phyloP scores from a whole-genome alignment of 2,797 vertebrate genomes.

The Sebastiscus tertius region DNA sequence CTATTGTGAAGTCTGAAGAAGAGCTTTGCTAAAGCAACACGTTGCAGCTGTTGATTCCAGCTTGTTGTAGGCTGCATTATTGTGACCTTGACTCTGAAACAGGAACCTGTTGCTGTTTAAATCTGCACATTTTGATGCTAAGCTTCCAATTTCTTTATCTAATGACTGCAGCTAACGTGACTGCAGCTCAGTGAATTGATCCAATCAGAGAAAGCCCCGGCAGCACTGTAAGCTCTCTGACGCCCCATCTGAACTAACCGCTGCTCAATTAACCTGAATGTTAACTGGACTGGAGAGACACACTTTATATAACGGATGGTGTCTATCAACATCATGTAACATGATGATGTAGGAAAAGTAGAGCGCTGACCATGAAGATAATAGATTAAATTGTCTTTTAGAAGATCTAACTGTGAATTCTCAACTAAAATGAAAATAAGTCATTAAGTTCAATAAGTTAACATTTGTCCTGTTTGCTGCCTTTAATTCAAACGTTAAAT shows the following conservation, averaged over 20 bases:
- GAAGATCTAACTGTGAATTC: too few relatives aligned
- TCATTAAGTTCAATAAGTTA: too few relatives aligned
- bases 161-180: not conserved
- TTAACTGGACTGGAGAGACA: slow-evolving; percentile 19
- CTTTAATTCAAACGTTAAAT: too few relatives aligned
- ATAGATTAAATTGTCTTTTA: too few relatives aligned
- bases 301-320: not conserved
- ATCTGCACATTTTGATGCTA: not conserved
- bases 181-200: not conserved
- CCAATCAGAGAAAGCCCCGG: not conserved
- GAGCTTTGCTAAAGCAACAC: not conserved
- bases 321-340: not conserved
- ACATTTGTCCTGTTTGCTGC: too few relatives aligned
- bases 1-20: not conserved
- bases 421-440: too few relatives aligned
- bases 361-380: not conserved
- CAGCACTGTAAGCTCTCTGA: not conserved
- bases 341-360: not conserved
- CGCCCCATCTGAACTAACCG: not conserved
- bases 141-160: not conserved
- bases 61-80: not conserved
- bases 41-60: not conserved
- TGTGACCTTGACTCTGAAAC: not conserved
- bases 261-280: slow-evolving; percentile 28
- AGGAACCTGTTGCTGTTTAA: not conserved